Percentiles rank a stretch among this genome's conserved stretches.
Evolutionary conservation across 2,113 vertebrate species (phyloP).

Genomic region (Dunckerocampus dactyliophorus): DNA sequence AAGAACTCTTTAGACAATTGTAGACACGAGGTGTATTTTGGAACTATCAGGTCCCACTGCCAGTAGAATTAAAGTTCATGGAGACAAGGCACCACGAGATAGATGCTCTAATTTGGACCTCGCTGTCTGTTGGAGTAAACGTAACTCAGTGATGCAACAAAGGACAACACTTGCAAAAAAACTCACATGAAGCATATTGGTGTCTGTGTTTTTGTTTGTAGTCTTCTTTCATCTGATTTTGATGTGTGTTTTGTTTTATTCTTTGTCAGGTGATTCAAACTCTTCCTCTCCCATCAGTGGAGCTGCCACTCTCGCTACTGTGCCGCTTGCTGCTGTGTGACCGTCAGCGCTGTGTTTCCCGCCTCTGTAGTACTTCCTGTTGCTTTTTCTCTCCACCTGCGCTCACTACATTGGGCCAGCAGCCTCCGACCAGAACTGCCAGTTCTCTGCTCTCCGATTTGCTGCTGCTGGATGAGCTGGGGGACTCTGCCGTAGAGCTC

Average conservation of each 20-base stretch:
- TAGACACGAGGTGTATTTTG: background rate
- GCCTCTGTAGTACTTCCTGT: slow-evolving; percentile 62
- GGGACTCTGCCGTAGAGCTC: slow-evolving; percentile 73
- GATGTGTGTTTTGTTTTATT: slow-evolving; percentile 20
- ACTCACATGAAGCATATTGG: slow-evolving; percentile 19
- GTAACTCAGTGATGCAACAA: slow-evolving; percentile 50
- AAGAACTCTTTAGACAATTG: background rate
- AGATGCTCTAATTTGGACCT: background rate
- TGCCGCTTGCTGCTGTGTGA: slow-evolving; percentile 79
- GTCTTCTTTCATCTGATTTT: slow-evolving; percentile 50
- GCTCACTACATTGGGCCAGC: background rate
- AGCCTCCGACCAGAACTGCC: slow-evolving; percentile 46
- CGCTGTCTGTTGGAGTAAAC: slow-evolving; percentile 13
- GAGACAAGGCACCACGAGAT: background rate
- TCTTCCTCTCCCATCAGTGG: slow-evolving; percentile 62
- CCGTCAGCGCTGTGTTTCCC: slow-evolving; percentile 53
- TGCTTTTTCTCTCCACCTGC: slow-evolving; percentile 56
- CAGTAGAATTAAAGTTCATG: background rate
- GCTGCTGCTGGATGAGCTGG: slow-evolving; percentile 56
- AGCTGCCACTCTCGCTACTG: slow-evolving; percentile 83
- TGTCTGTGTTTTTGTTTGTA: slow-evolving; percentile 25
- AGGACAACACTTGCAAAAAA: slow-evolving; percentile 33
- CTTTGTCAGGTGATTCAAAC: slow-evolving; percentile 76
- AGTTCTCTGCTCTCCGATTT: slow-evolving; percentile 66
- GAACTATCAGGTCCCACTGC: background rate